Percentiles rank a stretch among this genome's conserved stretches.
Evolutionary conservation across 2,113 vertebrate genomes (phyloP).

Genomic region (Cavia porcellus): DNA sequence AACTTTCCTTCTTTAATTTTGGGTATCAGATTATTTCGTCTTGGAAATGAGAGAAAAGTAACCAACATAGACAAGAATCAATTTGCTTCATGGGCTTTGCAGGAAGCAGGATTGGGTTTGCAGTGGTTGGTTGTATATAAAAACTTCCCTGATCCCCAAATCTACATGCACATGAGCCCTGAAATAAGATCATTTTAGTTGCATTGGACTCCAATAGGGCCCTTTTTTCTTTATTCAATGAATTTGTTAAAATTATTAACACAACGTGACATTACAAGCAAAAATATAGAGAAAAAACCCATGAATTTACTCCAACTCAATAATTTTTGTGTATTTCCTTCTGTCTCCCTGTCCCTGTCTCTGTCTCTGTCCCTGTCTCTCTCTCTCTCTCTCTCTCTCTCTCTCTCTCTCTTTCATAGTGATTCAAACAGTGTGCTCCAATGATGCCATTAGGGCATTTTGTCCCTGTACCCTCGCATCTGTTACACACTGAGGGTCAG

Average conservation of each 20-base stretch:
- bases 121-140: background rate
- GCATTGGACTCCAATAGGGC: background rate
- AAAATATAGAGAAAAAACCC: background rate
- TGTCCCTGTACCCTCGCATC: background rate
- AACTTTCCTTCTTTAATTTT: no score
- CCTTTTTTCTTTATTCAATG: slow-evolving; percentile 8
- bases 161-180: background rate
- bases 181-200: slow-evolving; percentile 34
- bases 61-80: no score
- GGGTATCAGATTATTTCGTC: no score
- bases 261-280: background rate
- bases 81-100: background rate
- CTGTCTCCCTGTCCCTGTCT: background rate
- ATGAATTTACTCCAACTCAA: background rate
- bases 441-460: background rate
- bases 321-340: background rate
- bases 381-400: background rate
- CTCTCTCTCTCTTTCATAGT: background rate
- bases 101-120: background rate
- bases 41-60: no score
- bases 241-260: slow-evolving; percentile 28
- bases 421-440: background rate
- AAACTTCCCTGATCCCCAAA: background rate
- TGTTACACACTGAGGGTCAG: background rate
- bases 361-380: no score